Evolutionary conservation across 2,888 invertebrate species (phyloP).

Genomic region (Trichopoda pennipes): DNA sequence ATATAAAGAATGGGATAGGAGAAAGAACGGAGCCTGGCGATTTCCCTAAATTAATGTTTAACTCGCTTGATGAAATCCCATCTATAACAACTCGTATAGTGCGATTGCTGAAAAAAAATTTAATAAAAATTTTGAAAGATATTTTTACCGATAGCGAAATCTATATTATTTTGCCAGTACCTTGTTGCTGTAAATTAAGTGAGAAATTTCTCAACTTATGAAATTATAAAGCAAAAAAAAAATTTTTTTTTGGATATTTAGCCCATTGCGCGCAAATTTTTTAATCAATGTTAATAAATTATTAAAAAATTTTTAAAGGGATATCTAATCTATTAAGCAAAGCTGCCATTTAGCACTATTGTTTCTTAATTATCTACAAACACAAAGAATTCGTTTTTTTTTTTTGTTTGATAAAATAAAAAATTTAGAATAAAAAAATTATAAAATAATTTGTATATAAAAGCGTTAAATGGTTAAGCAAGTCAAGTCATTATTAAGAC

Average conservation of each 20-base stretch:
- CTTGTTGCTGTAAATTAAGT: no score
- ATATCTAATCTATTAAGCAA: slow-evolving; percentile 15
- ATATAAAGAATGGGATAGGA: no score
- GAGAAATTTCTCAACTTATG: no score
- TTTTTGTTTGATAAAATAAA: neutral
- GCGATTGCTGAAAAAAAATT: no score
- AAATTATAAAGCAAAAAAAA: neutral
- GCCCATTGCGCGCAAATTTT: neutral
- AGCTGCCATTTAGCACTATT: neutral
- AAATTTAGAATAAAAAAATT: neutral
- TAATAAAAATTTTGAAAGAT: no score
- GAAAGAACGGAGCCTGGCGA: no score
- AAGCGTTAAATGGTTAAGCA: neutral
- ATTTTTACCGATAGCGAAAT: no score
- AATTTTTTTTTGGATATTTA: neutral
- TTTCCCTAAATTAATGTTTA: no score
- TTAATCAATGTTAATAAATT: neutral
- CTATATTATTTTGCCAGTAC: no score
- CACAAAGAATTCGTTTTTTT: no score
- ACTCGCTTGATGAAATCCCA: no score
- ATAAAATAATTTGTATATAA: slow-evolving; percentile 19
- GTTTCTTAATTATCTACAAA: slow-evolving; percentile 21
- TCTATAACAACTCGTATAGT: no score
- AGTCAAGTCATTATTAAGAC: slow-evolving; percentile 15
- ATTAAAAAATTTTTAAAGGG: neutral